Conservation (phyloP, 1,140 invertebrate species). For the Saxidomus purpurata region DNA sequence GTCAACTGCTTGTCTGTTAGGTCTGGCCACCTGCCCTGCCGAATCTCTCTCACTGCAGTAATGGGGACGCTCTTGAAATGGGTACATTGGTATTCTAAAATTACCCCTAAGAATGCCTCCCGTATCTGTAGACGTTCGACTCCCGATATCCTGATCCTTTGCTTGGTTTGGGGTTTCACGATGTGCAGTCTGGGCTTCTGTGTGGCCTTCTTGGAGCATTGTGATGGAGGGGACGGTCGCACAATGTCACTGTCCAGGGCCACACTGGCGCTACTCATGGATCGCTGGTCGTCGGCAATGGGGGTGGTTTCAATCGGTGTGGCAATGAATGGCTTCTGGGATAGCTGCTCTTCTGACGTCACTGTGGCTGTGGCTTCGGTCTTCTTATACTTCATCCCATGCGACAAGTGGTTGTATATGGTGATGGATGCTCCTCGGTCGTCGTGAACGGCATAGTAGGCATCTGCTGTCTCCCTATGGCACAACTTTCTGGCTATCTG, state of each 20-base stretch:
- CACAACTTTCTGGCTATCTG: not conserved
- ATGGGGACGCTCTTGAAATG: not conserved
- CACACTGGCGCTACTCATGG: not conserved
- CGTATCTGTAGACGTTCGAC: no score
- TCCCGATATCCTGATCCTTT: no score
- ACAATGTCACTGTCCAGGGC: not conserved
- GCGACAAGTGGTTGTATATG: not conserved
- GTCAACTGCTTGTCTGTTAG: not conserved
- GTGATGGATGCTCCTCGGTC: not conserved
- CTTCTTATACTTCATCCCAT: not conserved
- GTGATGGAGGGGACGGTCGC: not conserved
- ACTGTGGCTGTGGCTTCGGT: not conserved
- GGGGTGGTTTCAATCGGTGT: not conserved
- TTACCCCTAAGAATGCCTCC: not conserved
- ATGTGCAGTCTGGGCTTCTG: not conserved
- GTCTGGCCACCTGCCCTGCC: not conserved
- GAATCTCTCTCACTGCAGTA: not conserved
- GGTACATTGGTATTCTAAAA: not conserved
- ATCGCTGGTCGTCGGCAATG: not conserved
- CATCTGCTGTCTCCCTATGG: not conserved
- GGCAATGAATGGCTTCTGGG: not conserved
- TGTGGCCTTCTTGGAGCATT: not conserved
- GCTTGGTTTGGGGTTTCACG: not conserved
- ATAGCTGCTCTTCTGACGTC: not conserved
- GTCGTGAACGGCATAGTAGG: not conserved